A percentile compares a stretch with the other conserved stretches of the same genome.
These are phyloP conservation scores for Sialis fuliginosa DNA, from an alignment of 2,888 invertebrate species.

Conservation along the genomic window DNA sequence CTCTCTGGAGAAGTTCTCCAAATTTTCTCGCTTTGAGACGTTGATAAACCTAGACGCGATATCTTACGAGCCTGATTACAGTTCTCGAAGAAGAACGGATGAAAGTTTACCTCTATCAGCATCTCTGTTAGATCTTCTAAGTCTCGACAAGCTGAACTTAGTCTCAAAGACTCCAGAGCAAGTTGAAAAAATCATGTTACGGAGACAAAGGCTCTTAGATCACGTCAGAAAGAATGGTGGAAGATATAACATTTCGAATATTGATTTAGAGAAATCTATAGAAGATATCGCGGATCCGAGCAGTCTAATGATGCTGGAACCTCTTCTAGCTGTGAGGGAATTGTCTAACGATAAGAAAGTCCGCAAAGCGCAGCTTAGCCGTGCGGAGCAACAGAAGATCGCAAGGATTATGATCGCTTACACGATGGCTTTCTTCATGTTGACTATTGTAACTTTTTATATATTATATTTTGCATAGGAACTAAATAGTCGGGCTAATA, in stretches of 20 bases:
- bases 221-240: conserved; percentile 5
- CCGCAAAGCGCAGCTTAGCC: conserved; percentile 12
- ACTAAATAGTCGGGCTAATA: background rate
- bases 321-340: conserved; percentile 17
- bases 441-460: conserved; percentile 33
- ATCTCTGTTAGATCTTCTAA: conserved; percentile 11
- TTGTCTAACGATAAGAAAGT: conserved; percentile 12
- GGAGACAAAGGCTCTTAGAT: conserved; percentile 6
- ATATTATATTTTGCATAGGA: conserved; percentile 32
- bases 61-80: background rate
- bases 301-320: conserved; percentile 29
- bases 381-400: conserved; percentile 29
- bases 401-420: conserved; percentile 35
- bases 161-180: conserved; percentile 7
- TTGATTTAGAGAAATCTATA: conserved; percentile 1
- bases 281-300: conserved; percentile 13
- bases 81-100: conserved; percentile 12
- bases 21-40: background rate
- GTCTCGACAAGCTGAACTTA: conserved; percentile 4
- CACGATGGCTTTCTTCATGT: conserved; percentile 32
- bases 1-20: background rate
- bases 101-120: conserved; percentile 22
- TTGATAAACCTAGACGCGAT: background rate
- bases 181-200: conserved; percentile 7
- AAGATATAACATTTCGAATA: conserved; percentile 4